Conservation (phyloP, 2,888 invertebrate species). For the Xiphydria camelus region DNA sequence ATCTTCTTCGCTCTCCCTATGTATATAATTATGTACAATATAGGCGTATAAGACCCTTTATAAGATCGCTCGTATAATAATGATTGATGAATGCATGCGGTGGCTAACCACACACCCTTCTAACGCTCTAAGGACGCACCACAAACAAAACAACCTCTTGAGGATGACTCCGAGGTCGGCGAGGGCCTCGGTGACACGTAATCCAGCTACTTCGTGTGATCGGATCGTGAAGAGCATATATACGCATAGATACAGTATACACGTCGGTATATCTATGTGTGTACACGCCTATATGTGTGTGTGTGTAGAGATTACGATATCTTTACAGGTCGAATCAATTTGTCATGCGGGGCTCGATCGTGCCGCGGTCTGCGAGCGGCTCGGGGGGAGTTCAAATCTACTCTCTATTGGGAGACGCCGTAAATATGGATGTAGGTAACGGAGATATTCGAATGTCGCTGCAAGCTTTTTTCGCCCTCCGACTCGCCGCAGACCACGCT, state of each 20-base stretch:
- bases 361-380: not conserved
- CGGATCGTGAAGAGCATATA: not conserved
- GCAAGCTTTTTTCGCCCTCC: not conserved
- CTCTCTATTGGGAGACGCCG: too few relatives aligned
- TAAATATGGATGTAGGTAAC: too few relatives aligned
- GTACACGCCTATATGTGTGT: too few relatives aligned
- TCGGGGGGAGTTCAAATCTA: too few relatives aligned
- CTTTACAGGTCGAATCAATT: not conserved
- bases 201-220: conserved; percentile 3
- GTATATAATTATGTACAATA: conserved; percentile 1
- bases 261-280: too few relatives aligned
- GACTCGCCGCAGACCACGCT: not conserved
- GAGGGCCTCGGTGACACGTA: conserved; percentile 1
- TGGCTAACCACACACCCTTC: conserved; percentile 39
- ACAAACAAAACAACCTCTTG: conserved; percentile 24
- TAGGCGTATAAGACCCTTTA: conserved; percentile 6
- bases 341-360: conserved; percentile 1
- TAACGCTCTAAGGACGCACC: conserved; percentile 37
- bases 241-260: too few relatives aligned
- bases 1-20: not conserved
- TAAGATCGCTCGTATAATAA: not conserved
- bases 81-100: conserved; percentile 35
- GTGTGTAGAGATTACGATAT: not conserved
- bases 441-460: too few relatives aligned
- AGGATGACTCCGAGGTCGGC: conserved; percentile 1